These are phyloP conservation scores for Phenganax subtilis DNA, from an alignment of 92 coral and sea anemone species.

Conservation along the genomic window DNA sequence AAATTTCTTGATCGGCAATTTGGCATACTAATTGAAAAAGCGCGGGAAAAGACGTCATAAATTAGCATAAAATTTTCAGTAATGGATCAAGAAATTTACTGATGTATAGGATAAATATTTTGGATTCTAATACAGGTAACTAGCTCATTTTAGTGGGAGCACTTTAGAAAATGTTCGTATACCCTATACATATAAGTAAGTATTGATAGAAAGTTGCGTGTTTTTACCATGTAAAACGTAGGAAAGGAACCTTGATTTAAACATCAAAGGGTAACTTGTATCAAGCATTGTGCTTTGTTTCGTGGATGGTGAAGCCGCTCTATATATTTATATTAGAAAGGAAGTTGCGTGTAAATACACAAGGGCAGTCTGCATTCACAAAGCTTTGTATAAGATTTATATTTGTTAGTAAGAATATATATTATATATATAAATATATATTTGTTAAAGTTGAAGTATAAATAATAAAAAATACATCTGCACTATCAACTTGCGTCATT, in stretches of 20 bases:
- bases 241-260: constrained; percentile 14
- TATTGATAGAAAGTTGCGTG: not conserved
- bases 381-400: not conserved
- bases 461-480: not conserved
- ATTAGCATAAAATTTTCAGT: constrained; percentile 64
- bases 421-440: not conserved
- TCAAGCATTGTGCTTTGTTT: constrained; percentile 23
- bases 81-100: constrained; percentile 1
- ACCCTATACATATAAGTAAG: not conserved
- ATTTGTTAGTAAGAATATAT: constrained; percentile 2
- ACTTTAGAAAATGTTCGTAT: constrained; percentile 9
- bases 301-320: constrained; percentile 1
- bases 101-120: constrained; percentile 7
- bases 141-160: not conserved
- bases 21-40: constrained; percentile 47
- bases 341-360: not conserved
- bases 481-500: constrained; percentile 4
- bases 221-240: constrained; percentile 39
- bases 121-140: not conserved
- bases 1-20: not conserved
- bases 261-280: constrained; percentile 31
- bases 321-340: not conserved
- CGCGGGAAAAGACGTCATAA: constrained; percentile 88
- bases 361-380: constrained; percentile 7
- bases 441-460: constrained; percentile 18